phyloP scores from a whole-genome alignment of 2,888 invertebrate species.

The Cheilosia scutellata region DNA sequence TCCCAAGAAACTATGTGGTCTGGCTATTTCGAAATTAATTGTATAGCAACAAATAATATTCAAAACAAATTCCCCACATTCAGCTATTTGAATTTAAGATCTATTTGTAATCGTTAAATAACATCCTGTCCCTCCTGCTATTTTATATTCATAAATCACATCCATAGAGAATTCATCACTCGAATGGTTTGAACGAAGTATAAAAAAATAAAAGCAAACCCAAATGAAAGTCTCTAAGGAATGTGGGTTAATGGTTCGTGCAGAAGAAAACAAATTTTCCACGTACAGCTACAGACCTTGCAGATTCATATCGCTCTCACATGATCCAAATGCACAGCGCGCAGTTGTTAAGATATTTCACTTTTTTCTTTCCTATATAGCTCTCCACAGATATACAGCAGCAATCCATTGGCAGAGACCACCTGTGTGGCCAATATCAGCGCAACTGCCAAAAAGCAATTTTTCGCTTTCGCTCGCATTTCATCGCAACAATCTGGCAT shows the following conservation, averaged over 20 bases:
- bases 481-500: slow-evolving; percentile 66
- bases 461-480: slow-evolving; percentile 72
- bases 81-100: neutral
- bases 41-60: neutral
- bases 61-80: neutral
- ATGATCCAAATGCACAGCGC: slow-evolving; percentile 46
- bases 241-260: slow-evolving; percentile 55
- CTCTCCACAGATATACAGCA: slow-evolving; percentile 11
- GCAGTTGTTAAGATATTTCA: slow-evolving; percentile 65
- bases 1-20: neutral
- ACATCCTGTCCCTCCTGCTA: slow-evolving; percentile 43
- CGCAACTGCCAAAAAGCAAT: slow-evolving; percentile 72
- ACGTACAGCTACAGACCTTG: slow-evolving; percentile 42
- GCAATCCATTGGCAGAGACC: slow-evolving; percentile 59
- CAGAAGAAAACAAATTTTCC: slow-evolving; percentile 31
- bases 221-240: slow-evolving; percentile 44
- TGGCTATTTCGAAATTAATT: neutral
- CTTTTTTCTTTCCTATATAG: slow-evolving; percentile 1
- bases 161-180: slow-evolving; percentile 55
- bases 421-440: slow-evolving; percentile 70
- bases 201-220: slow-evolving; percentile 32
- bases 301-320: slow-evolving; percentile 59
- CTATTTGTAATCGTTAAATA: slow-evolving; percentile 28
- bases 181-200: slow-evolving; percentile 20
- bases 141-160: slow-evolving; percentile 50